Evolutionary conservation across 2,113 vertebrate genomes (phyloP), one percentile per base, ranked within the genome.

Genomic region (Psilopogon haemacephalus): DNA sequence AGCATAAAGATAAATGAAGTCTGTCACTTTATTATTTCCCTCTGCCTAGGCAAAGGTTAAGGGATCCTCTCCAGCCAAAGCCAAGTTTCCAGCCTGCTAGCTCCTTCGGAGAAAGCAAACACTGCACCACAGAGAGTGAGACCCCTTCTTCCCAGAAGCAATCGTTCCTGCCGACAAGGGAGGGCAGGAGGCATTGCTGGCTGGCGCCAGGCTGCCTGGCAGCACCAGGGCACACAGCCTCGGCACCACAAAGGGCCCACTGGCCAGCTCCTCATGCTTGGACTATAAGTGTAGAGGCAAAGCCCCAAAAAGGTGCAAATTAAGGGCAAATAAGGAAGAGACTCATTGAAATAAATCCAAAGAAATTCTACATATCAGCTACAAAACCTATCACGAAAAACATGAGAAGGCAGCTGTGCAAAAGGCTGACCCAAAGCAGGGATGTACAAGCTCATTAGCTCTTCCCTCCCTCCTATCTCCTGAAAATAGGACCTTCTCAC

Each of bases 11-110:
- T 55, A 96, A 96, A 96, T 92, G 84, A 95, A 87, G 91, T 63
- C 55, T 94, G 87, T 89, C 93, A 89, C 92, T 93, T 95, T 91
- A 95, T 93, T 94, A 88, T 85, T 93, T 95, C 82, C 84, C 56
- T 73, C 89, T 94, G 96, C 95, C 91, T 91, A 95, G 82, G 75
- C 72, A 89, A 89, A 93, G 93, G 87, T 92, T 87, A 92, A 87
- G 56, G 93, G 93, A 89, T 95, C 89, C 74, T 64, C 71, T 60
- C 82, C 63, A 87, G 56, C 38, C 3, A 8, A 93, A 94, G 96
- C 89, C 89, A 93, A 94, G 95, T 94, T 92, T 92, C 91, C 89
- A 96, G 94, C 59, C 81, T 74, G 74, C 60, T 73, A 18, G 74
- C 8, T 91, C 56, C 82, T 67, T 38, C 64, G 76, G 89, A 86